phyloP scores from a whole-genome alignment of 2,113 vertebrate genomes.

The Balaeniceps rex region DNA sequence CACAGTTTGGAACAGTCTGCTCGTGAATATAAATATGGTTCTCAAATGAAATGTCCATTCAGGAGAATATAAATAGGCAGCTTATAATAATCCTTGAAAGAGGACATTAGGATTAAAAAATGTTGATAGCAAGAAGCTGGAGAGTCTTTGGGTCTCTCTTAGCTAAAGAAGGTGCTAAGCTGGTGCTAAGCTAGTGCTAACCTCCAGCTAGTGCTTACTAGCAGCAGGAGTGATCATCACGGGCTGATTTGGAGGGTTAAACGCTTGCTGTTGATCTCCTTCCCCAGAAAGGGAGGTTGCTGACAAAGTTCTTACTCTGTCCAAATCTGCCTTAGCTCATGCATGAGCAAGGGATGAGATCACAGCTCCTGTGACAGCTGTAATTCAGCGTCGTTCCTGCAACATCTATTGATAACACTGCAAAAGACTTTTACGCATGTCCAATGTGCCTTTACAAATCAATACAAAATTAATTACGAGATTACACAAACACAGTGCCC shows the following conservation, averaged over 20 bases:
- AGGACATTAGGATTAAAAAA: not conserved
- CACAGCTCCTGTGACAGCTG: not conserved
- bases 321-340: not conserved
- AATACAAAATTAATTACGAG: not conserved
- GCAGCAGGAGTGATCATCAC: not conserved
- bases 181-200: too few relatives aligned
- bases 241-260: not conserved
- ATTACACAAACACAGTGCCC: not conserved
- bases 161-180: not conserved
- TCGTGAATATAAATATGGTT: not conserved
- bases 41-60: not conserved
- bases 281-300: not conserved
- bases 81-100: not conserved
- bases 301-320: not conserved
- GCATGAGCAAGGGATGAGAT: not conserved
- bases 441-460: not conserved
- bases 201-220: not conserved
- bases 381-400: not conserved
- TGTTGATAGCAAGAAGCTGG: not conserved
- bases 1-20: not conserved
- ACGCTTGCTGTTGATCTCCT: not conserved
- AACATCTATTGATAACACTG: not conserved
- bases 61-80: not conserved
- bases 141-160: not conserved
- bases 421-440: not conserved